Evolutionary conservation across 1,140 invertebrate genomes (phyloP).

Genomic region (Drosophila tristis): DNA sequence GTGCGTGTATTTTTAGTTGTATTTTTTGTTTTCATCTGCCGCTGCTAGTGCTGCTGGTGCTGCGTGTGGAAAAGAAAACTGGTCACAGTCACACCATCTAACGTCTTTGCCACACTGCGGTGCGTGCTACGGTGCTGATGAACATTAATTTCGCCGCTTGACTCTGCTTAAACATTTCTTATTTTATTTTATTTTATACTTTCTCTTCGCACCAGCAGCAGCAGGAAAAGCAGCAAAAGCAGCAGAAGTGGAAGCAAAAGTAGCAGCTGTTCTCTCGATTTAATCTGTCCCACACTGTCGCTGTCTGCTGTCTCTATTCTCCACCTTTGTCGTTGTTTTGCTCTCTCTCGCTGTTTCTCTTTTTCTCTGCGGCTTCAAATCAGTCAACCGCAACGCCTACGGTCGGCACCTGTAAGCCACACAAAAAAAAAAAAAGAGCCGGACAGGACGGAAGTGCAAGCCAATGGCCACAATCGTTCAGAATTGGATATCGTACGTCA

Average conservation of each 20-base stretch:
- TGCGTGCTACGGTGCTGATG: conserved; percentile 57
- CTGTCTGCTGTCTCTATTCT: conserved; percentile 18
- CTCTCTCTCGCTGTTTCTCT: background rate
- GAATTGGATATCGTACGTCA: conserved; percentile 59
- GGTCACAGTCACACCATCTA: conserved; percentile 28
- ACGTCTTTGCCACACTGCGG: too few relatives aligned
- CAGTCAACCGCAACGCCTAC: conserved; percentile 35
- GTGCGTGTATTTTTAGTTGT: conserved; percentile 43
- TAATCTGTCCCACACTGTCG: conserved; percentile 11
- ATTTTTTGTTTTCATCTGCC: conserved; percentile 29
- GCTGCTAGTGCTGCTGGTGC: conserved; percentile 25
- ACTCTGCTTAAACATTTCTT: conserved; percentile 4
- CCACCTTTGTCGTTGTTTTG: background rate
- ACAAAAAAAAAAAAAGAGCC: too few relatives aligned
- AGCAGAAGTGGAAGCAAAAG: too few relatives aligned
- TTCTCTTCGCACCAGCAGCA: conserved; percentile 47
- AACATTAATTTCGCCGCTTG: conserved; percentile 76
- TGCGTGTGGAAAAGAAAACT: conserved; percentile 69
- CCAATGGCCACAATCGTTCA: conserved; percentile 72
- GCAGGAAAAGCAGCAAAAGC: conserved; percentile 43
- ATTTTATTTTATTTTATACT: conserved; percentile 60
- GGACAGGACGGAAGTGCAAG: conserved; percentile 65
- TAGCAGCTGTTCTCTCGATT: conserved; percentile 48
- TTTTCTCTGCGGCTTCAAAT: conserved; percentile 3
- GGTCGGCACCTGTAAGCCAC: conserved; percentile 59